Base-by-base conservation (phyloP, 2,888 invertebrate genomes). In the Junonia oenone region DNA sequence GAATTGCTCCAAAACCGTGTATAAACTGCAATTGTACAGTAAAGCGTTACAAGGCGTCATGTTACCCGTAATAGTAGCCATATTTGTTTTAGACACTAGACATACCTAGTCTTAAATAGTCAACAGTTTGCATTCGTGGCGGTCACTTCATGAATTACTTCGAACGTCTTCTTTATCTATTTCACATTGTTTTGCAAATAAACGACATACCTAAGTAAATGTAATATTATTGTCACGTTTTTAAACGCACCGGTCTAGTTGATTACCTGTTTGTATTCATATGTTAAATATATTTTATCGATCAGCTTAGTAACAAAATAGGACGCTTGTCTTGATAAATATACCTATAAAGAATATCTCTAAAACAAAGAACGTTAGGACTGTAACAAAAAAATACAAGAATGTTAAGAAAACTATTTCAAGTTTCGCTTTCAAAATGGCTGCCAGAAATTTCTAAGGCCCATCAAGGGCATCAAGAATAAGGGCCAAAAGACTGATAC, bases 401-500 rank as follows among this genome's bases (percentile, higher is more conserved):
- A 59, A 58, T 59, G 19, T 31, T 13, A 14, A 52, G 27, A 46
- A 37, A 56, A 49, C 48, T 56, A 49, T 55, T 55, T 60, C 46
- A 47, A 47, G 49, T 47, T 58, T 55, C 40, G 55, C 15, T 59
- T 57, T 52, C 55, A 66, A 69, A 62, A 67, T 66, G 66, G 64
- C 64, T 63, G 64, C 68, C 64, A 62, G 72, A 71, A 70, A 63
- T 67, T 67, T 71, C 68, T 72, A 67, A 75, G 67, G 68, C 67
- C 67, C 71, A 76, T 73, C 83, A 87, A 86, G 86, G 87, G 81
- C 83, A 77, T 71, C 78, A 67, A 76, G 71, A 74, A 78, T 66
- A 79, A 83, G 82, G 85, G 82, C 78, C 75, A 57, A 63, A 60
- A 72, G 68, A 67, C 71, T 63, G 64, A 59, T 62, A 65, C 61